Base-by-base conservation (phyloP, 2,888 invertebrate species). In the Dryobota labecula region DNA sequence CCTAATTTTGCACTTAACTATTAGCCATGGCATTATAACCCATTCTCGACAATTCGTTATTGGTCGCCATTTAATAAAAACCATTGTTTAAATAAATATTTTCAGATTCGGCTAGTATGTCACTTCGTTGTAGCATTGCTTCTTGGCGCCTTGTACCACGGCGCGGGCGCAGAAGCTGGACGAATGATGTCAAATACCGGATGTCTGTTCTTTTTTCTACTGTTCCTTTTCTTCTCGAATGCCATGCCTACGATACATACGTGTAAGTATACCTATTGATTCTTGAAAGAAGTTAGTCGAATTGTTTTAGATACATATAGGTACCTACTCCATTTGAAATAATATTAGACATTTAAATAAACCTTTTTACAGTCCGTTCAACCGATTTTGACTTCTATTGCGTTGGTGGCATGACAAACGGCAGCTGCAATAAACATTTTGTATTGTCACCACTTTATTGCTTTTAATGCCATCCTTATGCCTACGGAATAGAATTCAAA, bases 171-270 rank as follows among this genome's bases (percentile, higher is more conserved):
- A 9, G 96, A 96, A 41, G 97, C 96, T 0, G 91, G 90, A 27
- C 96, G 96, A 73, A 92, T 96, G 30, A 89, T 93, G 57, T 96
- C 97, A 76, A 97, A 97, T 86, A 93, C 96, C 0, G 95, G 96
- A 53, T 97, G 96, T 76, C 84, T 97, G 13, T 97, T 97, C 91
- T 97, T 97, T 88, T 96, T 96, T 77, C 82, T 97, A 27, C 90
- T 97, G 33, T 97, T 97, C 83, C 90, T 97, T 5, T 97, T 96
- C 89, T 97, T 97, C 90, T 96, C 96, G 0, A 97, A 97, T 87
- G 93, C 97, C 0, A 97, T 97, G 97, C 97, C 97, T 2, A 96
- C 97, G 38, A 96, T 97, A 61, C 96, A 96, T 77, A 96, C 96
- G 71, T 97, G 97, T 97, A 91, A 97, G 97, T 67, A n/a, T n/a